phyloP scores from a whole-genome alignment of 2,888 invertebrate genomes.

The Drosophila nigricruria region DNA sequence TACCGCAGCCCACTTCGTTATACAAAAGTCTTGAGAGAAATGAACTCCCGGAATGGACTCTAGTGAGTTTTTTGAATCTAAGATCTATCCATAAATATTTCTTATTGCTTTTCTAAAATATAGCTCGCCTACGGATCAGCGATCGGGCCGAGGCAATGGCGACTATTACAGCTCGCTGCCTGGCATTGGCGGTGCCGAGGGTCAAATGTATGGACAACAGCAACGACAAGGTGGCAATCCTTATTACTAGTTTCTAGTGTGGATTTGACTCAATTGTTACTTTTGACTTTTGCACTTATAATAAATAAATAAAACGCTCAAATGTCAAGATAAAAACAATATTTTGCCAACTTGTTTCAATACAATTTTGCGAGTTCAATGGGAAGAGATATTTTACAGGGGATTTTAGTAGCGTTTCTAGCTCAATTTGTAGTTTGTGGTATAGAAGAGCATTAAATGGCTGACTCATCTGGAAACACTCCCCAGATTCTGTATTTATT shows the following conservation, averaged over 20 bases:
- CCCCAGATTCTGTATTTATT: too few relatives aligned
- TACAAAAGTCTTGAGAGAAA: conserved; percentile 58
- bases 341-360: too few relatives aligned
- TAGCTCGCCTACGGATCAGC: conserved; percentile 59
- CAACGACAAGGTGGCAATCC: neutral
- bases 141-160: conserved; percentile 53
- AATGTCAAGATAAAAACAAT: neutral
- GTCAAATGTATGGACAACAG: conserved; percentile 25
- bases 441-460: too few relatives aligned
- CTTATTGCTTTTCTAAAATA: neutral
- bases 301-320: conserved; percentile 10
- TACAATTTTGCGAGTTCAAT: too few relatives aligned
- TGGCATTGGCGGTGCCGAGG: conserved; percentile 38
- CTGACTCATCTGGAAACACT: too few relatives aligned
- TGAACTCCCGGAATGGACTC: conserved; percentile 71
- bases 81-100: neutral
- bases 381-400: too few relatives aligned
- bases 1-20: conserved; percentile 68
- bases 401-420: too few relatives aligned
- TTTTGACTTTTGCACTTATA: neutral
- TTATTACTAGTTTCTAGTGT: conserved; percentile 16
- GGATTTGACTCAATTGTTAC: conserved; percentile 1
- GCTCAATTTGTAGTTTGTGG: too few relatives aligned
- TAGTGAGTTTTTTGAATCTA: conserved; percentile 37
- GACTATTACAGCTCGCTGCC: conserved; percentile 65